A percentile compares a stretch with the other conserved stretches of the same genome.
Conservation (phyloP, 2,113 vertebrate genomes). For the Hypocryptadius cinnamomeus region DNA sequence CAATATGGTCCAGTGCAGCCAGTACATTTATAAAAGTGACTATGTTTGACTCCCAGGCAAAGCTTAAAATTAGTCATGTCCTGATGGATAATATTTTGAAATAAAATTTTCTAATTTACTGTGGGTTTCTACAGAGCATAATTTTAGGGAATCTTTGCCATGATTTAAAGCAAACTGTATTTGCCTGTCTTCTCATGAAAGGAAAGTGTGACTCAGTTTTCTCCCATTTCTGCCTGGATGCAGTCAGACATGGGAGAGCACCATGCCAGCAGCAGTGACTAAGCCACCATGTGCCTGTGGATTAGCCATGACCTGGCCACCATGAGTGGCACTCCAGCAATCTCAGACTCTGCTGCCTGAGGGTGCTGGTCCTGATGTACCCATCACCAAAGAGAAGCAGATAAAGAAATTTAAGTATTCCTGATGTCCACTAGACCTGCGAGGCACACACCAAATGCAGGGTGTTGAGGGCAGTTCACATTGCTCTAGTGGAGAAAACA, state of each 20-base stretch:
- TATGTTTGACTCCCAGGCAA: neutral
- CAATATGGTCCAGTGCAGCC: neutral
- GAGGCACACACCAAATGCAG: neutral
- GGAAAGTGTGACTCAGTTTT: neutral
- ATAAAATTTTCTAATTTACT: neutral
- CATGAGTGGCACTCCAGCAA: neutral
- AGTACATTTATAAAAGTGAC: neutral
- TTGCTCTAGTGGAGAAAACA: neutral
- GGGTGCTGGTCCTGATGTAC: neutral
- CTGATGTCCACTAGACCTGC: neutral
- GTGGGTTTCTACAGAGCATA: neutral
- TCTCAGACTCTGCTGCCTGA: neutral
- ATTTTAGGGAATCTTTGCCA: neutral
- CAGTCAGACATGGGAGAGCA: neutral
- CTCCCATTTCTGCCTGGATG: neutral
- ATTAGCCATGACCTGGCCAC: neutral
- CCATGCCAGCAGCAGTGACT: neutral
- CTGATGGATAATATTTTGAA: neutral
- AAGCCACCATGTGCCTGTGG: neutral
- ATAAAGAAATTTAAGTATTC: neutral
- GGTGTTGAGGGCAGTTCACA: neutral
- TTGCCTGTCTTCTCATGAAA: neutral
- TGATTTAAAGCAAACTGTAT: neutral
- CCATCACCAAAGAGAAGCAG: neutral
- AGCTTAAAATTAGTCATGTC: neutral